Evolutionary conservation across 2,888 invertebrate genomes (phyloP).

Genomic region (Salpingus planirostris): DNA sequence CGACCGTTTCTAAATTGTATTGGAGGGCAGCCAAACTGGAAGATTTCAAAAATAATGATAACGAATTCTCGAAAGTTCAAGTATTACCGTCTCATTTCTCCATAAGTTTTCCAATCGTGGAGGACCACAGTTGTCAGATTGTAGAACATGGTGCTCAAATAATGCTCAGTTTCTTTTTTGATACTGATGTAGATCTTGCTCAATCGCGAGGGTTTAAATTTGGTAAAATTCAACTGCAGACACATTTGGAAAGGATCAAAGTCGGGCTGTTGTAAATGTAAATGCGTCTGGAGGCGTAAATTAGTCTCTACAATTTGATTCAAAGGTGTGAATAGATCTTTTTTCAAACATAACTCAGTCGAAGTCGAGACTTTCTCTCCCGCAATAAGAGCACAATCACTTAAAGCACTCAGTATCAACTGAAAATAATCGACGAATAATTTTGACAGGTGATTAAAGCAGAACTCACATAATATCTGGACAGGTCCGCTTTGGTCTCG

Average conservation of each 20-base stretch:
- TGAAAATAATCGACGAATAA: constrained; percentile 22
- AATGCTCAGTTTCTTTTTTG: constrained; percentile 63
- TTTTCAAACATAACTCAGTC: constrained; percentile 44
- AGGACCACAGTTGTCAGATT: constrained; percentile 94
- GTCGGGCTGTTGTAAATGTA: constrained; percentile 72
- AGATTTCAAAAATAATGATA: constrained; percentile 11
- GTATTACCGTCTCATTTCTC: constrained; percentile 77
- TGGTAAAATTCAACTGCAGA: constrained; percentile 31
- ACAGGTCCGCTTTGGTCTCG: constrained; percentile 55
- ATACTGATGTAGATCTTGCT: constrained; percentile 36
- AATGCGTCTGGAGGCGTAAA: constrained; percentile 83
- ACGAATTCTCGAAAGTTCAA: constrained; percentile 1
- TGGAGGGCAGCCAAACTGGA: constrained; percentile 68
- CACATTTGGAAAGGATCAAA: constrained; percentile 36
- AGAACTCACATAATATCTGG: constrained; percentile 49
- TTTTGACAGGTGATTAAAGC: constrained; percentile 1
- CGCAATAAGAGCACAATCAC: constrained; percentile 28
- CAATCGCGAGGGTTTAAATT: constrained; percentile 32
- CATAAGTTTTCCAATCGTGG: constrained; percentile 96
- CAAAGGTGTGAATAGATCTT: constrained; percentile 57
- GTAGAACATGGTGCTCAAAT: constrained; percentile 91
- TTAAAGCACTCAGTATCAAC: constrained; percentile 34
- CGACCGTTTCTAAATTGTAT: constrained; percentile 71
- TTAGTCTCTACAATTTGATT: constrained; percentile 88
- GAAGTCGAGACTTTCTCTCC: constrained; percentile 36